A percentile compares a stretch with the other conserved stretches of the same genome.
These are phyloP conservation scores for Parus major DNA, from an alignment of 2,113 vertebrate genomes.

Conservation along the genomic window DNA sequence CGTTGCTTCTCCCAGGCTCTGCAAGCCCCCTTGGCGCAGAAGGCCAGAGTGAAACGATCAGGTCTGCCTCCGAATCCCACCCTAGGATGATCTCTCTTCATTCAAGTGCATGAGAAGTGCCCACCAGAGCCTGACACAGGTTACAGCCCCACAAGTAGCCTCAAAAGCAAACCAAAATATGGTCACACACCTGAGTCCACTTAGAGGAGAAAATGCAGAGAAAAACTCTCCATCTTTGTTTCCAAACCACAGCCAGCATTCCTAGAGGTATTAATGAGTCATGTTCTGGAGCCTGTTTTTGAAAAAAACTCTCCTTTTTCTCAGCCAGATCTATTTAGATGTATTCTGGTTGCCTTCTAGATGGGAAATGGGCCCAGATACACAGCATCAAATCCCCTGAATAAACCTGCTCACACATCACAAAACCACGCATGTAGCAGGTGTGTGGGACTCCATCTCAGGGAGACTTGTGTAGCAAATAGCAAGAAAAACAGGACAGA, in stretches of 20 bases:
- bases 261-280: not conserved
- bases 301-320: not conserved
- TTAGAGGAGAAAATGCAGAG: not conserved
- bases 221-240: not conserved
- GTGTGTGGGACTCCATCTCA: not conserved
- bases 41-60: not conserved
- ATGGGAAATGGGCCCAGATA: not conserved
- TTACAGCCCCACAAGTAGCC: not conserved
- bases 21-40: not conserved
- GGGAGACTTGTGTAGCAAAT: not conserved
- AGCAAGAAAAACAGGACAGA: not conserved
- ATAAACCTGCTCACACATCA: not conserved
- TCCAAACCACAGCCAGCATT: not conserved
- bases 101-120: not conserved
- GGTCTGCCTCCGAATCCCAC: not conserved
- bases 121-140: not conserved
- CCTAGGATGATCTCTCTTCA: not conserved
- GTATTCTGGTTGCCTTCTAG: not conserved
- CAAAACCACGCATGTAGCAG: fast-evolving
- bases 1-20: not conserved
- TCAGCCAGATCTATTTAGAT: not conserved
- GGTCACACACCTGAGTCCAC: not conserved
- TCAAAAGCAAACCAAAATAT: not conserved
- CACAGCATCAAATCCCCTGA: not conserved
- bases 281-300: not conserved